Conservation (phyloP, 2,888 invertebrate species). For the Asteroscopus sphinx region DNA sequence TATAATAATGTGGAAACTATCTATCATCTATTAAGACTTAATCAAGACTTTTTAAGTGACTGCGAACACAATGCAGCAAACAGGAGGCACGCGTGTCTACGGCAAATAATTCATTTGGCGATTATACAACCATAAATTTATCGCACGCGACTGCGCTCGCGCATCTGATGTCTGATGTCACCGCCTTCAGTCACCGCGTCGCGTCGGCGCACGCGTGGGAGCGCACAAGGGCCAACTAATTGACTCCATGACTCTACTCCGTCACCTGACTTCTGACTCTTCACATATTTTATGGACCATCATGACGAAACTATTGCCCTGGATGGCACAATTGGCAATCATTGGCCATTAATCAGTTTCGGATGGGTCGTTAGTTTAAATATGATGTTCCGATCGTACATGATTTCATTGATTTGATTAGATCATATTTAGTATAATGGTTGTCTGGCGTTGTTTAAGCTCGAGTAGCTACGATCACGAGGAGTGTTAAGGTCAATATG, state of each 20-base stretch:
- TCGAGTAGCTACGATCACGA: slow-evolving; percentile 19
- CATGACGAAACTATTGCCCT: slow-evolving; percentile 51
- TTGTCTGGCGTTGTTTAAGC: slow-evolving; percentile 21
- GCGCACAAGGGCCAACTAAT: slow-evolving; percentile 62
- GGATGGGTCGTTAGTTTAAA: slow-evolving; percentile 18
- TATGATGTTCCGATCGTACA: slow-evolving; percentile 22
- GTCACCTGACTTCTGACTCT: slow-evolving; percentile 72
- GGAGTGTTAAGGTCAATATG: slow-evolving; percentile 44
- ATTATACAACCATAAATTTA: slow-evolving; percentile 51
- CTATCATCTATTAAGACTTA: slow-evolving; percentile 17
- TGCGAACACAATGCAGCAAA: slow-evolving; percentile 22
- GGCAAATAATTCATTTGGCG: slow-evolving; percentile 35
- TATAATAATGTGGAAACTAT: too few relatives aligned
- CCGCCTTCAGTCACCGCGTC: slow-evolving; percentile 41
- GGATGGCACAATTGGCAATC: slow-evolving; percentile 52
- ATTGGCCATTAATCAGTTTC: slow-evolving; percentile 46
- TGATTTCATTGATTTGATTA: slow-evolving; percentile 43
- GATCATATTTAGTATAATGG: slow-evolving; percentile 31
- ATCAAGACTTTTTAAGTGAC: slow-evolving; percentile 3
- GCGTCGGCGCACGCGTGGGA: slow-evolving; percentile 54
- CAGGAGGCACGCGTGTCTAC: slow-evolving; percentile 22
- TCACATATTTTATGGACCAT: slow-evolving; percentile 48
- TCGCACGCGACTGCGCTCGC: slow-evolving; percentile 41
- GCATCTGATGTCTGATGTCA: slow-evolving; percentile 55
- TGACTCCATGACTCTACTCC: slow-evolving; percentile 60